These are phyloP conservation scores for Pomacea maculata DNA, from an alignment of 1,140 invertebrate species.

Conservation along the genomic window DNA sequence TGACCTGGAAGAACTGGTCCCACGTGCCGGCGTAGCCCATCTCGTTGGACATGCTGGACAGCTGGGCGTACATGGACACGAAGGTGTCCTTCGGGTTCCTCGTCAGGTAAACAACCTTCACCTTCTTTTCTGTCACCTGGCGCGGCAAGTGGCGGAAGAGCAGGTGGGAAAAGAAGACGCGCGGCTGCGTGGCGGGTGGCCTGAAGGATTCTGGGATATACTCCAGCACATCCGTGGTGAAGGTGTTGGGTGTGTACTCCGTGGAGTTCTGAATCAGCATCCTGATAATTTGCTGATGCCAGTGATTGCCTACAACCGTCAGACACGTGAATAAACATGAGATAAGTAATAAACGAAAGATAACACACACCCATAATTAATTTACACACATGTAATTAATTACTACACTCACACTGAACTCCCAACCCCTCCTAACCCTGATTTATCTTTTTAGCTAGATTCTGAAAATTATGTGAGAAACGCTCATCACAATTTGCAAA, in stretches of 20 bases:
- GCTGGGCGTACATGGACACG: constrained; percentile 26
- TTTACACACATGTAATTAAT: background rate
- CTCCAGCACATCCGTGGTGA: constrained; percentile 25
- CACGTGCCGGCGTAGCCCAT: constrained; percentile 24
- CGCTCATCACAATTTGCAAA: background rate
- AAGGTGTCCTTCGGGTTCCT: constrained; percentile 28
- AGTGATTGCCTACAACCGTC: constrained; percentile 8
- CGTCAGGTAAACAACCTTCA: constrained; percentile 23
- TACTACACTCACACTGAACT: background rate
- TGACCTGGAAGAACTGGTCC: constrained; percentile 26
- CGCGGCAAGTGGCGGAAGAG: constrained; percentile 21
- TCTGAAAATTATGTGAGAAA: no score
- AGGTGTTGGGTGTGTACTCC: constrained; percentile 22
- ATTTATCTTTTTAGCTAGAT: no score
- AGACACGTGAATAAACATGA: background rate
- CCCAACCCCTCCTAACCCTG: background rate
- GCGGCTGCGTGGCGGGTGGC: constrained; percentile 4
- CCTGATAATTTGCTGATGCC: constrained; percentile 23
- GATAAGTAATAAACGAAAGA: background rate
- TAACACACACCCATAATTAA: background rate
- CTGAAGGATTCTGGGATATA: constrained; percentile 23
- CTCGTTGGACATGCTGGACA: constrained; percentile 20
- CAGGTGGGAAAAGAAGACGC: constrained; percentile 25
- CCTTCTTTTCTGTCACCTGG: constrained; percentile 23
- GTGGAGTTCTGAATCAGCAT: constrained; percentile 22